A percentile compares a stretch with the other conserved stretches of the same genome.
These are phyloP conservation scores for Tetraodon nigroviridis DNA, from an alignment of 2,113 vertebrate genomes.

Conservation along the genomic window DNA sequence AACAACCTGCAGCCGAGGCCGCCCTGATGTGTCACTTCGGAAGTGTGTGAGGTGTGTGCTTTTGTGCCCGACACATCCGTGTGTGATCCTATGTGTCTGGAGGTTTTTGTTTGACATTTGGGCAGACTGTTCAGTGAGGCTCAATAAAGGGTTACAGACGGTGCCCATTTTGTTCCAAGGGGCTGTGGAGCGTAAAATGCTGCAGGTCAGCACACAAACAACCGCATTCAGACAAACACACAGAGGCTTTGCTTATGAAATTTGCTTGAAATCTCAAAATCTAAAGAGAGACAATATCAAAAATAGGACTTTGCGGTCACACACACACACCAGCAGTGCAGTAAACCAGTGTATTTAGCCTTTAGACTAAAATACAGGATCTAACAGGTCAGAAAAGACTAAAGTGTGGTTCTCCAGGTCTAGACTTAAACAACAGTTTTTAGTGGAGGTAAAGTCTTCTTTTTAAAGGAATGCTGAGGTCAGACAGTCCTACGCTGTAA, in stretches of 20 bases:
- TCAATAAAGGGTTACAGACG: conserved; percentile 33
- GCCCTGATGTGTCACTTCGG: background rate
- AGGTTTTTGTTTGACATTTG: conserved; percentile 14
- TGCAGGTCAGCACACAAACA: conserved; percentile 7
- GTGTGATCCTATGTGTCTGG: conserved; percentile 14
- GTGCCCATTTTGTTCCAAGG: conserved; percentile 40
- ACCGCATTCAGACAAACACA: conserved; percentile 2
- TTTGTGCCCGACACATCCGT: conserved; percentile 19
- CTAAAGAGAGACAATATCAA: conserved; percentile 6
- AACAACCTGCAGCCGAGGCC: background rate
- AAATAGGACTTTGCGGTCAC: conserved; percentile 1
- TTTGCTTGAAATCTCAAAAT: conserved; percentile 2
- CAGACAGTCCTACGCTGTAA: background rate
- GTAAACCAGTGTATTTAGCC: background rate
- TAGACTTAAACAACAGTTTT: background rate
- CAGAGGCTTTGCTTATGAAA: conserved; percentile 4
- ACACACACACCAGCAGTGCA: background rate
- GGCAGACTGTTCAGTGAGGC: conserved; percentile 6
- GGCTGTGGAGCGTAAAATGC: conserved; percentile 19
- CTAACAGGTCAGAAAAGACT: background rate
- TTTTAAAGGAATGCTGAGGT: background rate
- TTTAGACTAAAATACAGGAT: conserved; percentile 2
- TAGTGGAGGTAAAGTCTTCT: background rate
- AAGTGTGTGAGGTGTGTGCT: background rate
- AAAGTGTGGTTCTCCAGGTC: background rate